These are phyloP conservation scores for Stegostoma tigrinum DNA, from an alignment of 2,113 vertebrate genomes.

Conservation along the genomic window DNA sequence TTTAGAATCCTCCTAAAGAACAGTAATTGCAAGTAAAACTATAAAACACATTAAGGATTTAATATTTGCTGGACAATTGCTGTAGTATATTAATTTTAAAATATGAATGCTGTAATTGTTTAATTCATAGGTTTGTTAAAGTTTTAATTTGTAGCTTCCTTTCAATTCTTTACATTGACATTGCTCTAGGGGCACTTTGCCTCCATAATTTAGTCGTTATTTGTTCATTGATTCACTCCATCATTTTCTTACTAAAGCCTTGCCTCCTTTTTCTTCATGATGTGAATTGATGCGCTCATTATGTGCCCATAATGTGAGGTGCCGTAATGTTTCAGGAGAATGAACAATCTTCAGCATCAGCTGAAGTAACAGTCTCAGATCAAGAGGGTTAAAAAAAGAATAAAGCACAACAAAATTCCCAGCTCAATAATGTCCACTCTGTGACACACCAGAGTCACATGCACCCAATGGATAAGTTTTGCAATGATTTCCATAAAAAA, in stretches of 20 bases:
- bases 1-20: not conserved
- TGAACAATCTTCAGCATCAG: not conserved
- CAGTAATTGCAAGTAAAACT: not conserved
- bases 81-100: slow-evolving; percentile 11
- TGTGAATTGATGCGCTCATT: not conserved
- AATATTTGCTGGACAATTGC: not conserved
- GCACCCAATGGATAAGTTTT: not conserved
- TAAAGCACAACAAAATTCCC: not conserved
- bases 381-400: not conserved
- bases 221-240: not conserved
- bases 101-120: not conserved
- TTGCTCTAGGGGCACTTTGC: not conserved
- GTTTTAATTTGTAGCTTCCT: not conserved
- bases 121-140: not conserved
- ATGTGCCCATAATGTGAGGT: not conserved
- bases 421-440: not conserved
- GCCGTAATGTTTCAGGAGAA: not conserved
- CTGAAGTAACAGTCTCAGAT: not conserved
- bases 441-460: not conserved
- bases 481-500: too few species aligned
- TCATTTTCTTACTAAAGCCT: not conserved
- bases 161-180: not conserved
- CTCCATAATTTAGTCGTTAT: not conserved
- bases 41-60: slow-evolving; percentile 12
- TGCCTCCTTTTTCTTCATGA: not conserved